Evolutionary conservation across 2,888 invertebrate species (phyloP), one percentile per base, ranked within the genome.

Genomic region (Scotopteryx bipunctaria): DNA sequence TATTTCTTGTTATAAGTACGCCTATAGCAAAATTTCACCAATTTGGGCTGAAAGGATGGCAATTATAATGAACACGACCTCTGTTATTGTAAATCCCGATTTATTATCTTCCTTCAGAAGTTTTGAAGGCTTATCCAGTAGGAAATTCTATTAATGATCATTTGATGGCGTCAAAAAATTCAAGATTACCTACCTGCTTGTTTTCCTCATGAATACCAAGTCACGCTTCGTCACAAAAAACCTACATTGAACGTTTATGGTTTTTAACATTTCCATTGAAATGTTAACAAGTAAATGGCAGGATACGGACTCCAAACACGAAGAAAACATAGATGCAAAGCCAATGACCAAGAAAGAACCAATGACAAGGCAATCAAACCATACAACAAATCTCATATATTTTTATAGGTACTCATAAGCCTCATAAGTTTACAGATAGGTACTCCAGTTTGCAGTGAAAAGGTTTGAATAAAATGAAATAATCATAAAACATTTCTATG

Each of bases 151-250:
- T 21, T 35, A n/a, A n/a, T n/a, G n/a, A n/a, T n/a, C n/a, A 14
- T 42, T 32, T 32, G 15, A 23, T 42, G 14, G 15, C 32, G 8
- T 9, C 1, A 31, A 31, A 29, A 3, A 19, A 41, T 17, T 13
- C 17, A 17, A 6, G 9, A 32, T 32, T 9, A 32, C 3, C 14
- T 5, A 37, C 1, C 21, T 6, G 21, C 3, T 31, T 9, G 15
- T 25, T 8, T 16, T 14, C 11, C 27, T 25, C 23, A 16, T 21
- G 9, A 32, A 33, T 47, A 38, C 29, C 8, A 11, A 40, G 35
- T 45, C 51, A 52, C 41, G 51, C 14, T 41, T n/a, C 16, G 38
- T 45, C 45, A 27, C 51, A 46, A 23, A 41, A 45, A 31, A 31
- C 27, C 32, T 29, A 32, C 8, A 17, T 17, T 44, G 23, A 44